phyloP scores from a whole-genome alignment of 2,113 vertebrate species.

The Notechis scutatus region DNA sequence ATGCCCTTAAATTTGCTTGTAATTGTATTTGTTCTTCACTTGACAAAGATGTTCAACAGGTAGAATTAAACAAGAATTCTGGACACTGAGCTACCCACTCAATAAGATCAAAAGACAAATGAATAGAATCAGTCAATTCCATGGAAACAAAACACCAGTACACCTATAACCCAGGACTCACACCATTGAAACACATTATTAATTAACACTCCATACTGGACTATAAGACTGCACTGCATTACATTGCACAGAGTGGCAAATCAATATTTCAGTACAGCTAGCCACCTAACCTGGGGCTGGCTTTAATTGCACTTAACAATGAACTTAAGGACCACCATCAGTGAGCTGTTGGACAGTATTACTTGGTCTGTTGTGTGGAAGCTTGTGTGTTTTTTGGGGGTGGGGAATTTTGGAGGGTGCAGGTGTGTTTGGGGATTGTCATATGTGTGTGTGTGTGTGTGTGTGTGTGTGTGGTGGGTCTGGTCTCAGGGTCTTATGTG shows the following conservation, averaged over 20 bases:
- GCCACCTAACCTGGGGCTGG: background rate
- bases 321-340: no score
- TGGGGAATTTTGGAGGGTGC: no score
- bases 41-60: background rate
- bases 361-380: no score
- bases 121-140: background rate
- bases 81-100: background rate
- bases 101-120: background rate
- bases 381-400: no score
- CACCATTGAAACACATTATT: background rate
- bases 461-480: no score
- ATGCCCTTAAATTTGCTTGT: background rate
- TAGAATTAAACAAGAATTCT: background rate
- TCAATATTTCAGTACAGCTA: background rate
- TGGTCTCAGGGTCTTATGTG: no score
- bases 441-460: no score
- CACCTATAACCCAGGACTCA: background rate
- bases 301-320: no score
- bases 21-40: background rate
- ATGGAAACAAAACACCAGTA: background rate
- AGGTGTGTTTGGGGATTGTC: no score
- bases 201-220: background rate
- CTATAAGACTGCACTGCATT: background rate
- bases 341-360: no score
- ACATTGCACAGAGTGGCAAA: background rate